Evolutionary conservation across 1,140 invertebrate species (phyloP), one percentile per base, ranked within the genome.

Genomic region (Coelopa frigida): DNA sequence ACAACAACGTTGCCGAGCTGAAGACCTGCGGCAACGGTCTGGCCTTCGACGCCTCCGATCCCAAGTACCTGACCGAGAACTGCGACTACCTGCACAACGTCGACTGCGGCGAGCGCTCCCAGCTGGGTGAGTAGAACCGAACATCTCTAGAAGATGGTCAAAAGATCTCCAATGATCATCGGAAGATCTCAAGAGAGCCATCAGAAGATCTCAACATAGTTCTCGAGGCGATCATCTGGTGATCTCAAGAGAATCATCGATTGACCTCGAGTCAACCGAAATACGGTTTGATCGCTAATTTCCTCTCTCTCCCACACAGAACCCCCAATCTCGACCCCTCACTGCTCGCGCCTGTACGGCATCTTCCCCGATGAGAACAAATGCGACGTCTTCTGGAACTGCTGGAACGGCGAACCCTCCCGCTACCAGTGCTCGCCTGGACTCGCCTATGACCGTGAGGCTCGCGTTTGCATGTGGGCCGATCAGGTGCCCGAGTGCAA

Each of bases 81-180:
- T 95, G 92, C 57, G 91, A 94, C 70, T 94, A 94, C 73, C 78
- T 92, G 48, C 89, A 94, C 76, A 94, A 94, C 56, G 90, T 94
- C n/a, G 89, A 94, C 54, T 94, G 92, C 67, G 88, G 88, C 12
- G 87, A 90, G 33, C 83, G 92, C 57, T 72, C 81, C 51, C 84
- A 92, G 64, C 74, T 92, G 50, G 89, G 84, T 86, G 61, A 77
- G 75, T 62, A 10, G 8, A 14, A 14, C 8, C 8, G 27, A 29
- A 29, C 14, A 10, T 29, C 14, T 29, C 27, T 29, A n/a, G n/a
- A n/a, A n/a, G n/a, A n/a, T n/a, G n/a, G n/a, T n/a, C n/a, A n/a
- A n/a, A n/a, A n/a, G n/a, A n/a, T n/a, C n/a, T n/a, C n/a, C n/a
- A n/a, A n/a, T n/a, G n/a, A n/a, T n/a, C n/a, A n/a, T n/a, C n/a